Percentiles rank a stretch among this genome's conserved stretches.
phyloP scores from a whole-genome alignment of 2,113 vertebrate genomes.

The Vimba vimba region DNA sequence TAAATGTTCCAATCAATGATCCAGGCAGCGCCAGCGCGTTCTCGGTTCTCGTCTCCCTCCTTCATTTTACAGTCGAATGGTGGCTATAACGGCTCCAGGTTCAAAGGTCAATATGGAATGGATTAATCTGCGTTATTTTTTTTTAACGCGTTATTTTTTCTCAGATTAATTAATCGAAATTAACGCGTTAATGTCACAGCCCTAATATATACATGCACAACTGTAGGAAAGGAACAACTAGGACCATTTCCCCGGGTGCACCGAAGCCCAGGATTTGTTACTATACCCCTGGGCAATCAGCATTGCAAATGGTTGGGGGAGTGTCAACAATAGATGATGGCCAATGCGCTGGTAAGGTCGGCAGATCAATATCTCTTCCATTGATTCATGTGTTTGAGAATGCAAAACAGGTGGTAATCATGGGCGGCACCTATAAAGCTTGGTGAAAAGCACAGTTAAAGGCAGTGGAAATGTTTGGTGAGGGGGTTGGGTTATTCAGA shows the following conservation, averaged over 20 bases:
- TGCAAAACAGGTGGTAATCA: conserved; percentile 57
- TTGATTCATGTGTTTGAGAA: conserved; percentile 53
- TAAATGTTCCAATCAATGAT: too few relatives aligned
- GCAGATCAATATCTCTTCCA: conserved; percentile 53
- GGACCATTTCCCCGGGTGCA: neutral
- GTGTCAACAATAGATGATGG: conserved; percentile 38
- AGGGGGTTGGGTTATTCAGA: neutral
- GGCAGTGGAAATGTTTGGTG: neutral
- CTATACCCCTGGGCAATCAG: conserved; percentile 49
- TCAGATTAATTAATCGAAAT: too few relatives aligned
- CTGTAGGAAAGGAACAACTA: neutral
- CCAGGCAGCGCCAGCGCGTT: too few relatives aligned
- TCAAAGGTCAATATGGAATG: too few relatives aligned
- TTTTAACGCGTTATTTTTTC: too few relatives aligned
- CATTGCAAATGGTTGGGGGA: conserved; percentile 39
- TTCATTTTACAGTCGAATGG: too few relatives aligned
- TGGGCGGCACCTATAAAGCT: neutral
- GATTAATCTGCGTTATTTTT: too few relatives aligned
- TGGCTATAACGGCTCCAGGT: too few relatives aligned
- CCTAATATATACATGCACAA: conserved; percentile 37
- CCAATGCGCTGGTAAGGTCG: neutral
- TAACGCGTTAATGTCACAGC: too few relatives aligned
- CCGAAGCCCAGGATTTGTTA: conserved; percentile 28
- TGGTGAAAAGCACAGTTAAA: conserved; percentile 1
- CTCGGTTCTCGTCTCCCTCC: too few relatives aligned